Evolutionary conservation across 2,797 vertebrate species (phyloP).

Genomic region (Sorex maritimensis): DNA sequence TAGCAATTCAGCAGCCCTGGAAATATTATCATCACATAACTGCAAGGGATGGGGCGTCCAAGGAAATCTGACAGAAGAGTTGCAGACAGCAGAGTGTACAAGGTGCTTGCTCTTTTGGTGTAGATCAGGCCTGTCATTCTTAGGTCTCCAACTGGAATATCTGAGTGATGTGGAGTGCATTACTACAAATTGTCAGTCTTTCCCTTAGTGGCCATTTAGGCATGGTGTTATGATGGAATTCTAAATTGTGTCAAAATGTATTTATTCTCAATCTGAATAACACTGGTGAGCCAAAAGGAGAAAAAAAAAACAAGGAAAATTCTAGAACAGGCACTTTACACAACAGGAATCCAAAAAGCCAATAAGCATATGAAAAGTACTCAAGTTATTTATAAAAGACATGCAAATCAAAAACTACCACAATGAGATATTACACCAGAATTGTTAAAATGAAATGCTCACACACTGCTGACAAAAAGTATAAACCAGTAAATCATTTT

Average conservation of each 20-base stretch:
- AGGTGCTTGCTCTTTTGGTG: background rate
- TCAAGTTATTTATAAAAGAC: slow-evolving; percentile 21
- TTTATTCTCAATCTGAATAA: slow-evolving; percentile 50
- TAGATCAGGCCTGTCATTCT: background rate
- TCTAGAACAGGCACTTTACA: background rate
- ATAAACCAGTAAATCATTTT: background rate
- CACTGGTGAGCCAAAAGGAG: background rate
- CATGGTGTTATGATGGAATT: slow-evolving; percentile 17
- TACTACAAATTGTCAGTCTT: slow-evolving; percentile 29
- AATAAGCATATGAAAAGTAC: slow-evolving; percentile 29
- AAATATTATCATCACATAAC: background rate
- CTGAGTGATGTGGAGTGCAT: background rate
- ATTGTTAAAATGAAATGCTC: background rate
- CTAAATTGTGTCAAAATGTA: slow-evolving; percentile 37
- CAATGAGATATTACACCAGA: background rate
- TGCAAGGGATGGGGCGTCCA: background rate
- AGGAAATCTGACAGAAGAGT: background rate
- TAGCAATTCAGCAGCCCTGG: background rate
- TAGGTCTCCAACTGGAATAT: background rate
- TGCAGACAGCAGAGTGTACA: background rate
- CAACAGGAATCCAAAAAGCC: slow-evolving; percentile 17
- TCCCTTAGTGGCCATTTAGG: slow-evolving; percentile 8
- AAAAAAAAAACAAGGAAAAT: slow-evolving; percentile 10
- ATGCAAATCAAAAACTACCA: background rate
- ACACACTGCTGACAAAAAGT: background rate